Base-by-base conservation (phyloP, 1,140 invertebrate genomes). In the Anoplophora glabripennis region DNA sequence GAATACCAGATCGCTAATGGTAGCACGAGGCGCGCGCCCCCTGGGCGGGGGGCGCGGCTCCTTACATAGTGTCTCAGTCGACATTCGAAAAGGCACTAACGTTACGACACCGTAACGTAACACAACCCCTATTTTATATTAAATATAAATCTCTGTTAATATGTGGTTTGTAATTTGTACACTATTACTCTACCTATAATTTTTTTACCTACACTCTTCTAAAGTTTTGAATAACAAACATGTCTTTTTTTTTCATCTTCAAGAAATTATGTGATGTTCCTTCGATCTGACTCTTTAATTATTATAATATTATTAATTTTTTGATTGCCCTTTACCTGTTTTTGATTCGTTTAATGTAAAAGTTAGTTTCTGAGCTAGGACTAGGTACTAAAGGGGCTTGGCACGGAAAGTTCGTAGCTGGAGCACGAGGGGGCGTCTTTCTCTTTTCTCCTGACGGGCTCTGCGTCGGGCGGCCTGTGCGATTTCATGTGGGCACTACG, bases 401-500 rank as follows among this genome's bases (percentile, higher is more conserved):
- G 72, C 69, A 73, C 72, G 67, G 72, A 73, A 67, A 66, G 63
- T 66, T 73, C 68, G 49, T 70, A 69, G 59, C 57, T 61, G 41
- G 46, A 62, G 46, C 53, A 58, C 34, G 57, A 42, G 44, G 15
- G 53, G 17, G 41, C 46, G 21, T 66, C 64, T 62, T 64, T 61
- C 38, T 64, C 64, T 64, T 69, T 71, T 57, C 69, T 68, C 65
- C 75, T 78, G 52, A 71, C 67, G 36, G 82, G 77, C 66, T 87
- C 86, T 61, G 83, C 80, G 69, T 89, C 87, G 66, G 86, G 85
- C 72, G 89, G 87, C 70, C 90, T 86, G 81, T 98, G 94, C 60
- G 93, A 95, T 82, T 97, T 97, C 94, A 97, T 98, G 80, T 98
- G 94, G 53, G 94, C 94, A 83, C 93, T 96, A 79, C 94, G 87